phyloP scores from a whole-genome alignment of 2,113 vertebrate species.

The Stercorarius parasiticus region DNA sequence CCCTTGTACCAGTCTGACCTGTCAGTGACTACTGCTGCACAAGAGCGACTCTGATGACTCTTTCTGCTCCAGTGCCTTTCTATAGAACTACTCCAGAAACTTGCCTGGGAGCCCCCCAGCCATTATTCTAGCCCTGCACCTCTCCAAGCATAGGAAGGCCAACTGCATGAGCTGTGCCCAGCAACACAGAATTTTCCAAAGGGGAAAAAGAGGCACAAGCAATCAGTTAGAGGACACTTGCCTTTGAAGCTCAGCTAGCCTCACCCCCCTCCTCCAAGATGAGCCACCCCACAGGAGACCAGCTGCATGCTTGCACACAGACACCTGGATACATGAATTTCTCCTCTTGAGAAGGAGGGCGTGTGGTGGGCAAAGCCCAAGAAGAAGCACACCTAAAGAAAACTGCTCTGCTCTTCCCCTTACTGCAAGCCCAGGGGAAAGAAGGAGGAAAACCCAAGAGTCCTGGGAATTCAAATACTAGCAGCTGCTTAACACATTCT shows the following conservation, averaged over 20 bases:
- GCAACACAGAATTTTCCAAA: not conserved
- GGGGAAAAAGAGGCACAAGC: not conserved
- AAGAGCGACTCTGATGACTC: not conserved
- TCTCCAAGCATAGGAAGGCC: not conserved
- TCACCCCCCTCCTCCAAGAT: not conserved
- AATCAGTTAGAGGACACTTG: not conserved
- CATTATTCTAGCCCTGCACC: not conserved
- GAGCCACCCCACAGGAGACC: not conserved
- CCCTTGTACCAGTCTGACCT: not conserved
- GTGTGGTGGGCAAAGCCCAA: not conserved
- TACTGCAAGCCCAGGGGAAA: not conserved
- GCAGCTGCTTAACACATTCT: not conserved
- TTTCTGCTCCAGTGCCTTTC: not conserved
- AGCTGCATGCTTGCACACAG: not conserved
- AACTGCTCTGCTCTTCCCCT: not conserved
- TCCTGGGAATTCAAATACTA: not conserved
- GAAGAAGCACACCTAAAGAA: not conserved
- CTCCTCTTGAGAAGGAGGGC: not conserved
- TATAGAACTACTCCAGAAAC: not conserved
- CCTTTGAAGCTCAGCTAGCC: not conserved
- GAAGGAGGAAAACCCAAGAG: not conserved
- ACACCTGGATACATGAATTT: not conserved
- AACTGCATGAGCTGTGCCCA: not conserved
- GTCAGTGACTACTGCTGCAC: not conserved
- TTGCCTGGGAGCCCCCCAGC: not conserved